Conservation (phyloP, 2,888 invertebrate species). For the Bhutanitis thaidina region DNA sequence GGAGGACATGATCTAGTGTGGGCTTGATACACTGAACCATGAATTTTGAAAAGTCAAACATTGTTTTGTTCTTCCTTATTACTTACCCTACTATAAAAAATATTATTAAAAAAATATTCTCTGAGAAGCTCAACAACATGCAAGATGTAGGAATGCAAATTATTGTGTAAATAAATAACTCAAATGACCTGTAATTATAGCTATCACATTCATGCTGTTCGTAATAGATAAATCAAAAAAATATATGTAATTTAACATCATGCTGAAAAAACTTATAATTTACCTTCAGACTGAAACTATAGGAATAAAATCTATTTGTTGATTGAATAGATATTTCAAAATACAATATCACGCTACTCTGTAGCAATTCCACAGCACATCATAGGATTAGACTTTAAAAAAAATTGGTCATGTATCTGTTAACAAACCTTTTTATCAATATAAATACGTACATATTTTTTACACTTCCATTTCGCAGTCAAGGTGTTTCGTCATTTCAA, state of each 20-base stretch:
- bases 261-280: constrained; percentile 14
- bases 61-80: too few relatives aligned
- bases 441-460: constrained; percentile 56
- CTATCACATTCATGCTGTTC: constrained; percentile 15
- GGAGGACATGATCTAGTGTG: too few relatives aligned
- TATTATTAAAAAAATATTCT: constrained; percentile 18
- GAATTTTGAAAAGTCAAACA: too few relatives aligned
- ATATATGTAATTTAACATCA: constrained; percentile 12
- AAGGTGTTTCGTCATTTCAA: constrained; percentile 33
- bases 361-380: constrained; percentile 59
- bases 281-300: constrained; percentile 13
- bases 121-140: constrained; percentile 45
- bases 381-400: constrained; percentile 29
- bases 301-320: constrained; percentile 18
- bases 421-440: constrained; percentile 39
- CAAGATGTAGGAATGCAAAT: constrained; percentile 42
- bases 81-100: background rate
- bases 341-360: constrained; percentile 39
- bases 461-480: constrained; percentile 47
- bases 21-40: too few relatives aligned
- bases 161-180: constrained; percentile 29
- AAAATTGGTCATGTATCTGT: constrained; percentile 51
- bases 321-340: constrained; percentile 26
- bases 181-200: constrained; percentile 9
- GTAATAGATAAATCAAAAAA: background rate